Base-by-base conservation (phyloP, 2,797 vertebrate genomes). In the Nasua narica region DNA sequence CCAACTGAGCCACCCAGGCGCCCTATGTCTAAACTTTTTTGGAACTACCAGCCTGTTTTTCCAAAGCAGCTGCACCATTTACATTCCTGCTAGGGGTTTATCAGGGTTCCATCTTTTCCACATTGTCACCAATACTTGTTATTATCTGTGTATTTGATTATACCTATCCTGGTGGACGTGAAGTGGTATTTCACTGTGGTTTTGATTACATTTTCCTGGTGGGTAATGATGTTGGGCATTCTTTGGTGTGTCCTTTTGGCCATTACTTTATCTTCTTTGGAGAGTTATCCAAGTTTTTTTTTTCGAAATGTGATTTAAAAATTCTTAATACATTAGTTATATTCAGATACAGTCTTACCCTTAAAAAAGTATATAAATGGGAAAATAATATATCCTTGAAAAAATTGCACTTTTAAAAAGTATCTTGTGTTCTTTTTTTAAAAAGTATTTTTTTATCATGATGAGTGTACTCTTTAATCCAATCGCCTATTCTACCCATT, bases 211-310 rank as follows among this genome's bases (percentile, higher is more conserved):
- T 88, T 95, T 85, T 21, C 32, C 56, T 84, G 21, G n/a, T 65
- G 37, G 35, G 54, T 93, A 13, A 52, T 48, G 54, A 78, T 52
- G 35, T 60, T 37, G 54, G 69, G 25, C 35, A 69, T 76, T 29
- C 81, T 93, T 77, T 37, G 81, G 15, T 81, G 11, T 91, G 11
- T 7, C 56, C 69, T 94, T 46, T 79, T 88, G 48, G 8, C 27
- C 23, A 43, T 77, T 95, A 78, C 46, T 91, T 29, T 77, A 32
- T 94, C 54, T 95, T 56, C 43, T 91, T 88, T 88, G 35, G 79
- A 95, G 35, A 94, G 43, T 43, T 82, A 0, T n/a, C 50, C 85
- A 4, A 60, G 14, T 15, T 32, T 62, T 16, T 62, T 62, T 76
- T 74, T 58, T 37, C 11, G 15, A 72, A 37, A 14, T 40, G 37